phyloP scores from a whole-genome alignment of 2,113 vertebrate species.

The Podiceps cristatus region DNA sequence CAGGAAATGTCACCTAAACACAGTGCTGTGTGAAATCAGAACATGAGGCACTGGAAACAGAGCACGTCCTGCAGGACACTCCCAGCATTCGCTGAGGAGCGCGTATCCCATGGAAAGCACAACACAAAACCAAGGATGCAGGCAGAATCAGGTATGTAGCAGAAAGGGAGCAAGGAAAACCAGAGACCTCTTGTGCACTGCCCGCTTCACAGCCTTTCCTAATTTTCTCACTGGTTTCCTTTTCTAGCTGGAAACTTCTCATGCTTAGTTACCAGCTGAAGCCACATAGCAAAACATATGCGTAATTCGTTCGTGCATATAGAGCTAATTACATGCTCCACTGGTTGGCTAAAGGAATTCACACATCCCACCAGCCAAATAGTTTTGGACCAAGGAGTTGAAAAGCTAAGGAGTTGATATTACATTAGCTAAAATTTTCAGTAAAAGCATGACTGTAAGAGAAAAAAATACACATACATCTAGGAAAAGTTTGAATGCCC shows the following conservation, averaged over 20 bases:
- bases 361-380: slow-evolving; percentile 64
- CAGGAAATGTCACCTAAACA: not conserved
- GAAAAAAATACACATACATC: not conserved
- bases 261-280: slow-evolving; percentile 64
- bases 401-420: slow-evolving; percentile 14
- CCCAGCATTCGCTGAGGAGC: not conserved
- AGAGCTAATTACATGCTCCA: slow-evolving; percentile 70
- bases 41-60: not conserved
- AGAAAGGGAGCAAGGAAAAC: not conserved
- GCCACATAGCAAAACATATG: slow-evolving; percentile 65
- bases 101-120: not conserved
- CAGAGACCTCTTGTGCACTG: not conserved
- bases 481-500: slow-evolving; percentile 26
- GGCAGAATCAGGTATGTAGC: not conserved
- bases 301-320: slow-evolving; percentile 62
- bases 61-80: not conserved
- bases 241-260: slow-evolving; percentile 53
- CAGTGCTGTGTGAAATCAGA: not conserved
- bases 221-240: slow-evolving; percentile 33
- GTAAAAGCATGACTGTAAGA: slow-evolving; percentile 36
- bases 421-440: slow-evolving; percentile 35
- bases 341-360: slow-evolving; percentile 63
- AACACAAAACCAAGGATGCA: not conserved
- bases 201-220: not conserved
- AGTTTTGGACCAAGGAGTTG: slow-evolving; percentile 47